Percentiles rank a stretch among this genome's conserved stretches.
Evolutionary conservation across 2,888 invertebrate genomes (phyloP).

Genomic region (Buathra laborator): DNA sequence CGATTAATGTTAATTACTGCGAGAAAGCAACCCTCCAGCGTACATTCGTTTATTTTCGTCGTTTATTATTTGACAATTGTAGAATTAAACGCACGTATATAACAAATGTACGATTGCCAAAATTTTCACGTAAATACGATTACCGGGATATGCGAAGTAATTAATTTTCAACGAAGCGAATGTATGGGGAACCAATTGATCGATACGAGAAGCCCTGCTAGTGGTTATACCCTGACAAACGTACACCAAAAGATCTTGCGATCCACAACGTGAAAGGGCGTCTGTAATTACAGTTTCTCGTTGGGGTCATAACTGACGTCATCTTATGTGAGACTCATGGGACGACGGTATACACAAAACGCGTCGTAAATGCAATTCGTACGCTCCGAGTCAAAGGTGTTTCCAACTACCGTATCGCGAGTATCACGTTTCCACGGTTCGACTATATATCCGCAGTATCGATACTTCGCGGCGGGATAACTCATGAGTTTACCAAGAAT

Average conservation of each 20-base stretch:
- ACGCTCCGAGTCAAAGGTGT: slow-evolving; percentile 1
- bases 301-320: background rate
- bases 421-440: background rate
- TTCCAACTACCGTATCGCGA: background rate
- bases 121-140: background rate
- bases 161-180: background rate
- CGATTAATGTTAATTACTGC: background rate
- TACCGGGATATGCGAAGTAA: background rate
- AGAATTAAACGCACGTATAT: too few relatives aligned
- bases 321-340: background rate
- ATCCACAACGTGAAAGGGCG: background rate
- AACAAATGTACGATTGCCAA: background rate
- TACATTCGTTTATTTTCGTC: too few relatives aligned
- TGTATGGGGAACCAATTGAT: slow-evolving; percentile 18
- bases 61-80: too few relatives aligned
- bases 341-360: background rate
- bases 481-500: slow-evolving; percentile 26
- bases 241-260: background rate
- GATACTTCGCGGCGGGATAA: slow-evolving; percentile 9
- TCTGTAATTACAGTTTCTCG: slow-evolving; percentile 5
- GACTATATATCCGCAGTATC: slow-evolving; percentile 20
- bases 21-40: too few relatives aligned
- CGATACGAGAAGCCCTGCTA: background rate
- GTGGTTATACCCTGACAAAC: background rate
- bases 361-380: slow-evolving; percentile 12